Base-by-base conservation (phyloP, 2,888 invertebrate genomes). In the Tetragonula carbonaria region DNA sequence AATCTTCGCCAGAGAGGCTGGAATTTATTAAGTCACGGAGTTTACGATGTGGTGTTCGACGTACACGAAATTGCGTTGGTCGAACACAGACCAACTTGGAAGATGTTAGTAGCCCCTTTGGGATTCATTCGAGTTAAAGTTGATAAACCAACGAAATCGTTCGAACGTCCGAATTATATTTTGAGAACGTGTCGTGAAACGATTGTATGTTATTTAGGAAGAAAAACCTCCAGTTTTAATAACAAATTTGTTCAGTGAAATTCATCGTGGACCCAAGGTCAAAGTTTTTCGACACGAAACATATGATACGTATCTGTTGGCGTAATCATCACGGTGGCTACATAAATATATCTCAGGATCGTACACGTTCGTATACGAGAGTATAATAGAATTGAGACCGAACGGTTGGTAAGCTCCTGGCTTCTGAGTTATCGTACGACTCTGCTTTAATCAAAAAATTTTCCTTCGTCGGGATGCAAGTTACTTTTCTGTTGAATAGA, bases 261-360 rank as follows among this genome's bases (percentile, higher is more conserved):
- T 57, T 70, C 57, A 51, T 75, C 72, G 74, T 38, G 33, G 57
- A 74, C 59, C 51, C 50, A 21, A 38, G 63, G 23, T 53, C 38
- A n/a, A 76, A 84, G 74, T 79, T 84, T 67, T 51, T 28, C 59
- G 68, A 65, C 76, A 79, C 79, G 70, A 63, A 78, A 62, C 28
- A 45, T 59, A 45, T 55, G 28, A 65, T 11, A 6, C 38, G 0
- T 66, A 71, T 82, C 74, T 59, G n/a, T 5, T 16, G 23, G 28
- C 45, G 18, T 16, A 57, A 28, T 70, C 55, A 38, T 59, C 23
- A 66, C 16, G 38, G 8, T 14, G 51, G 14, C 16, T 38, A 18
- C 8, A 67, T 4, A 51, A 14, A 50, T 23, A n/a, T 23, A 18
- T n/a, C 14, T 6, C 33, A 14, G 6, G 21, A 23, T 21, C 55